These are phyloP conservation scores for Simalia tracyae DNA, from an alignment of 2,797 vertebrate genomes.

Conservation along the genomic window DNA sequence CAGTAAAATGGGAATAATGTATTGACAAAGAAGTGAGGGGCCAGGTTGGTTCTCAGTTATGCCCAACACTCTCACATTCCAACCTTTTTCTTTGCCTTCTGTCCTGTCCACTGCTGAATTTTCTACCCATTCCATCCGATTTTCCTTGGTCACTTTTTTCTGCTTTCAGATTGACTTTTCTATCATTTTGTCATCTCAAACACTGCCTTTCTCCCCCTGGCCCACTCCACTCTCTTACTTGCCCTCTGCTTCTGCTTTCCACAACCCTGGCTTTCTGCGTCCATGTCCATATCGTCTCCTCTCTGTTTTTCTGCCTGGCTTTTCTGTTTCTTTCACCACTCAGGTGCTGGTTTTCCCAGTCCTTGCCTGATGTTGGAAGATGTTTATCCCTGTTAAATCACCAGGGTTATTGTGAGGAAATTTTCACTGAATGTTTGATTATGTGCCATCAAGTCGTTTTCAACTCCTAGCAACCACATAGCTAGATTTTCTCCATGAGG, in stretches of 20 bases:
- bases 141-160: neutral
- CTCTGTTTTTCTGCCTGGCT: neutral
- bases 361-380: neutral
- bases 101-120: neutral
- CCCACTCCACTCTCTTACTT: neutral
- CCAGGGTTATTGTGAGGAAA: neutral
- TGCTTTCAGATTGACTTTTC: neutral
- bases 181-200: neutral
- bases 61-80: neutral
- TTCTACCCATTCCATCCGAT: neutral
- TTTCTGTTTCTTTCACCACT: neutral
- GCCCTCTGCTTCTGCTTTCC: neutral
- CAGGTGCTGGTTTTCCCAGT: neutral
- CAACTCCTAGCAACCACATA: neutral
- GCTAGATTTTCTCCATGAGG: neutral
- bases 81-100: neutral
- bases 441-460: neutral
- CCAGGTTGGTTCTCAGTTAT: neutral
- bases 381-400: neutral
- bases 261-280: neutral
- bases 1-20: neutral
- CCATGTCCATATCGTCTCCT: neutral
- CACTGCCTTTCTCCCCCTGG: neutral
- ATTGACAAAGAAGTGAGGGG: neutral
- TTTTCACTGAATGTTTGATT: neutral